Evolutionary conservation across 2,113 vertebrate genomes (phyloP), one percentile per base, ranked within the genome.

Genomic region (Trachemys scripta): DNA sequence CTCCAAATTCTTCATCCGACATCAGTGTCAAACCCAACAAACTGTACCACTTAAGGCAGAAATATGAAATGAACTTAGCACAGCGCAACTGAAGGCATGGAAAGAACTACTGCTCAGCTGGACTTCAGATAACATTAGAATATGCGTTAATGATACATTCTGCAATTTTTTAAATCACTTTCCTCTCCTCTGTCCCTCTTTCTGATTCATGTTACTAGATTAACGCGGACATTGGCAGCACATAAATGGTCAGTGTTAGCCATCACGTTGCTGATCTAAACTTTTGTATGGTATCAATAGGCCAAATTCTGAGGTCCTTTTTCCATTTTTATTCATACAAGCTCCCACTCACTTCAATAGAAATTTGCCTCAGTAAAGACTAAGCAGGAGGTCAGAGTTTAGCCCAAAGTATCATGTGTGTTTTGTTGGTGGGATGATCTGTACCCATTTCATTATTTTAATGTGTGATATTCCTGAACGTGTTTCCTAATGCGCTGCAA

Each of bases 181-280:
- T 76, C 50, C 29, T 62, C 35, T 27, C n/a, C 69, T 69, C 80
- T 91, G 82, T 25, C 49, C 85, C 85, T 45, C 51, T 42, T 53
- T 84, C 80, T 84, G 57, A 6, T 10, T 65, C 29, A 38, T 1
- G 0, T 45, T 25, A 38, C 65, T 86, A 51, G 42, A 62, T 3
- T 42, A 19, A 22, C 0, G 0, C 65, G 16, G 62, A 79, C 75
- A 92, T 54, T 50, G n/a, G 51, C n/a, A 82, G 80, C 20, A 25
- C 13, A 53, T 45, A 78, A 78, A 42, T 27, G 2, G 72, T 47
- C 69, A 14, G 4, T 0, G 42, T 78, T 87, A 24, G 27, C 16
- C 3, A 84, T 0, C 1, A 72, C 42, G 57, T 13, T 10, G 5
- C 38, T 3, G 0, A 53, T 27, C 45, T n/a, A 8, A 78, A 82